Conservation (phyloP, 2,113 vertebrate species). For the Bufo gargarizans region DNA sequence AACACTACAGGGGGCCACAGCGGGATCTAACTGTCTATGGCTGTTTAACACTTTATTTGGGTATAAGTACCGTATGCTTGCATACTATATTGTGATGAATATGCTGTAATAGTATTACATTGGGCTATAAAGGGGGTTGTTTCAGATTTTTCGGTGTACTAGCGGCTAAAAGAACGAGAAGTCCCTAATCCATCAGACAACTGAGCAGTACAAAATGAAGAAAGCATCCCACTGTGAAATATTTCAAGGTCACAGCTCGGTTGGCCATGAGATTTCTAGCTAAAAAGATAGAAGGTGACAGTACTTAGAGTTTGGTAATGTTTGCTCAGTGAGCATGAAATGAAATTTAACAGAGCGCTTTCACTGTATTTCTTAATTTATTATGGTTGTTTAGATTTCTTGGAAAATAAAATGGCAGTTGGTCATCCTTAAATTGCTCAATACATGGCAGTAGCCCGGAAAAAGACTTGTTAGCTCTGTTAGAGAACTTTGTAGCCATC, state of each 20-base stretch:
- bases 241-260: slow-evolving; percentile 72
- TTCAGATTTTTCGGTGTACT: background rate
- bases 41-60: too few species aligned
- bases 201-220: slow-evolving; percentile 64
- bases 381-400: slow-evolving; percentile 73
- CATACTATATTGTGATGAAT: background rate
- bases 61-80: too few species aligned
- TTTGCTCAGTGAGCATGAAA: slow-evolving; percentile 79
- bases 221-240: slow-evolving; percentile 72
- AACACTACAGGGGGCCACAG: too few species aligned
- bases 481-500: background rate
- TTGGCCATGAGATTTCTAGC: slow-evolving; percentile 71
- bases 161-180: background rate
- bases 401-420: slow-evolving; percentile 68
- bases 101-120: background rate
- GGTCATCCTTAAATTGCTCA: slow-evolving; percentile 60
- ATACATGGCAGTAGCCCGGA: slow-evolving; percentile 39
- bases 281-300: slow-evolving; percentile 73
- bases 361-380: slow-evolving; percentile 76
- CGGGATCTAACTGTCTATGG: too few species aligned
- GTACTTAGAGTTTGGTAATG: slow-evolving; percentile 71
- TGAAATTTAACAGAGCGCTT: slow-evolving; percentile 75
- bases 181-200: slow-evolving; percentile 55
- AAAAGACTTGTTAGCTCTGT: background rate
- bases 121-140: background rate